These are phyloP conservation scores for Falco peregrinus DNA, from an alignment of 2,797 vertebrate genomes.

Conservation along the genomic window DNA sequence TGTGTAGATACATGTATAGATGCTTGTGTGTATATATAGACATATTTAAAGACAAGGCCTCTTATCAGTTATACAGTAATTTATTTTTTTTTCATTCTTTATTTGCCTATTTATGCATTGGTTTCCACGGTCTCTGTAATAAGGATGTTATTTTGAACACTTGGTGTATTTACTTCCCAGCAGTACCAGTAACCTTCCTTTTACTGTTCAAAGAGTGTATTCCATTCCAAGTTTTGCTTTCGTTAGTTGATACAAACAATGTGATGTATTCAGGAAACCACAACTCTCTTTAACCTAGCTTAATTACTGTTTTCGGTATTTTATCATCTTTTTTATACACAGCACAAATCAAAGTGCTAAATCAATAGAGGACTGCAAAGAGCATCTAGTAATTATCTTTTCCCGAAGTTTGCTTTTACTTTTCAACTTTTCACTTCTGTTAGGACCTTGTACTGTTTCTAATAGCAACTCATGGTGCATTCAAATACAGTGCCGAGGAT, in stretches of 20 bases:
- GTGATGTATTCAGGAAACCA: not conserved
- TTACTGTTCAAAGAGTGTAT: not conserved
- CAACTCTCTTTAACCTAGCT: not conserved
- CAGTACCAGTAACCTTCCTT: not conserved
- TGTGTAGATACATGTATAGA: not conserved
- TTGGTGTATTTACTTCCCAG: not conserved
- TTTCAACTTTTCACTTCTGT: not conserved
- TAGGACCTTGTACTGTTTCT: not conserved
- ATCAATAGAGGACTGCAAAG: not conserved
- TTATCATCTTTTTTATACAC: not conserved
- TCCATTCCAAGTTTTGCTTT: not conserved
- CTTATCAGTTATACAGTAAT: not conserved
- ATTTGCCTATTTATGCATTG: not conserved
- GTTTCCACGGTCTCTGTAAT: not conserved
- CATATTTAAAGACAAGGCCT: not conserved
- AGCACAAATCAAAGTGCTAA: not conserved
- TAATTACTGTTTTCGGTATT: not conserved
- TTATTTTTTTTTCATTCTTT: not conserved
- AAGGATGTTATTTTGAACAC: not conserved
- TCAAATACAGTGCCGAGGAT: not conserved
- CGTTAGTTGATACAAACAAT: not conserved
- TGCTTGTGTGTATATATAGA: not conserved
- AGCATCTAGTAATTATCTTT: not conserved
- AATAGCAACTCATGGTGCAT: not conserved
- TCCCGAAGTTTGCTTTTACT: not conserved